These are phyloP conservation scores for Pachyrhynchus sulphureomaculatus DNA, from an alignment of 1,140 invertebrate species.

Conservation along the genomic window DNA sequence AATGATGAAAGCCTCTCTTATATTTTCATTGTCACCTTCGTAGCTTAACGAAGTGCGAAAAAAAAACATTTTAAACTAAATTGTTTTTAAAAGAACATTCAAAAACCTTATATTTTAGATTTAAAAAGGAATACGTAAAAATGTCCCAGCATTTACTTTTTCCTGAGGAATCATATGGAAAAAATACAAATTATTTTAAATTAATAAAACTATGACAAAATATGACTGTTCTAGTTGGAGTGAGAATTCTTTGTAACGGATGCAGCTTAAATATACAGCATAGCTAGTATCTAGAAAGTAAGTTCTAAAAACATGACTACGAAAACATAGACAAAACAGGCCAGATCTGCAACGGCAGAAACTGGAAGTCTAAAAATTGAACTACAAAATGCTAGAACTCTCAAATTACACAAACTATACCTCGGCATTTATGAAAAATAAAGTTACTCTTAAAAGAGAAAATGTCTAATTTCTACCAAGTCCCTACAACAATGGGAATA, in stretches of 20 bases:
- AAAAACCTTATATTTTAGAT: too few species aligned
- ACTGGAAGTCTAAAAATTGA: slow-evolving; percentile 18
- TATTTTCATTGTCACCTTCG: too few species aligned
- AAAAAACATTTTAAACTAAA: too few species aligned
- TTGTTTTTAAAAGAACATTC: too few species aligned
- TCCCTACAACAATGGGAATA: slow-evolving; percentile 15
- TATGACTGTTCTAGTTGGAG: too few species aligned
- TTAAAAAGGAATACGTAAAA: too few species aligned
- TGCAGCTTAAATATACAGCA: slow-evolving; percentile 20
- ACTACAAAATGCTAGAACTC: slow-evolving; percentile 30
- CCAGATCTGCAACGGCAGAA: slow-evolving; percentile 5
- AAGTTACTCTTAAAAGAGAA: slow-evolving; percentile 13
- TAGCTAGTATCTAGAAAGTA: slow-evolving; percentile 4
- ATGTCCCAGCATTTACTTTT: too few species aligned
- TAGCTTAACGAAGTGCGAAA: too few species aligned
- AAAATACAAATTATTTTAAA: too few species aligned
- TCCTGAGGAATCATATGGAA: too few species aligned
- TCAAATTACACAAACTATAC: slow-evolving; percentile 46
- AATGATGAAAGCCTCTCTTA: too few species aligned
- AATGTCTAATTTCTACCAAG: slow-evolving; percentile 11
- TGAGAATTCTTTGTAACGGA: background rate
- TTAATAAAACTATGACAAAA: too few species aligned
- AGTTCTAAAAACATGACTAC: slow-evolving; percentile 20
- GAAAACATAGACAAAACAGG: slow-evolving; percentile 33
- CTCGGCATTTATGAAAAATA: slow-evolving; percentile 40